Evolutionary conservation across 2,113 vertebrate genomes (phyloP).

Genomic region (Chelonoidis abingdonii): DNA sequence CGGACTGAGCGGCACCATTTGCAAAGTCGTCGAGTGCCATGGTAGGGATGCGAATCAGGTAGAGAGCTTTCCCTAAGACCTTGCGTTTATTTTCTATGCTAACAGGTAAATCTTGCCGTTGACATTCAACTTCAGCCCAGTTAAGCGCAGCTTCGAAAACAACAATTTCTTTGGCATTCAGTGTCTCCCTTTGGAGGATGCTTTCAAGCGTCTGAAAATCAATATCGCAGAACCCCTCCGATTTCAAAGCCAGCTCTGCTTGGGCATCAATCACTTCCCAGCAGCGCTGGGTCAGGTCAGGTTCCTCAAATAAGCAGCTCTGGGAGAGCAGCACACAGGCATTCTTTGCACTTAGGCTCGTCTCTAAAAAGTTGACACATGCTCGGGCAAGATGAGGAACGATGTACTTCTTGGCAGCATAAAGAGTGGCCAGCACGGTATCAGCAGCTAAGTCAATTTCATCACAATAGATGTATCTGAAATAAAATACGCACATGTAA

Average conservation of each 20-base stretch:
- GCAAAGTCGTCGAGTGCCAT: constrained; percentile 98
- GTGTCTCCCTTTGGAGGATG: constrained; percentile 94
- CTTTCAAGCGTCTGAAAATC: constrained; percentile 97
- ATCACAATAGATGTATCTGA: constrained; percentile 97
- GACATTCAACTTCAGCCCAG: constrained; percentile 97
- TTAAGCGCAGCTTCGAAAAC: constrained; percentile 95
- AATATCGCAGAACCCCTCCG: constrained; percentile 98
- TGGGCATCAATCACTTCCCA: constrained; percentile 99
- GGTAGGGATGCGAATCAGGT: constrained; percentile 93
- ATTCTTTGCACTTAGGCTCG: constrained; percentile 96
- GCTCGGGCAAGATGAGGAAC: constrained; percentile 97
- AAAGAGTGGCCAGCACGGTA: constrained; percentile 95
- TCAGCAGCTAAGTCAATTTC: constrained; percentile 97
- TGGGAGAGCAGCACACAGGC: constrained; percentile 96
- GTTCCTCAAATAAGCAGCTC: constrained; percentile 97
- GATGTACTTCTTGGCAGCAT: constrained; percentile 98
- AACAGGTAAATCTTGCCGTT: constrained; percentile 87
- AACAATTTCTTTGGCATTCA: constrained; percentile 98
- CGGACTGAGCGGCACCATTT: constrained; percentile 95
- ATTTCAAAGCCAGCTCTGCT: constrained; percentile 94
- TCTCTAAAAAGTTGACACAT: constrained; percentile 98
- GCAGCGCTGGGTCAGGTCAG: constrained; percentile 97
- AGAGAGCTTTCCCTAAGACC: constrained; percentile 93
- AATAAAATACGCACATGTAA: constrained; percentile 60
- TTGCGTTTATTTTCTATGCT: constrained; percentile 96